Percentiles rank a stretch among this genome's conserved stretches.
phyloP scores from a whole-genome alignment of 1,140 invertebrate species.

The Drosophila eugracilis region DNA sequence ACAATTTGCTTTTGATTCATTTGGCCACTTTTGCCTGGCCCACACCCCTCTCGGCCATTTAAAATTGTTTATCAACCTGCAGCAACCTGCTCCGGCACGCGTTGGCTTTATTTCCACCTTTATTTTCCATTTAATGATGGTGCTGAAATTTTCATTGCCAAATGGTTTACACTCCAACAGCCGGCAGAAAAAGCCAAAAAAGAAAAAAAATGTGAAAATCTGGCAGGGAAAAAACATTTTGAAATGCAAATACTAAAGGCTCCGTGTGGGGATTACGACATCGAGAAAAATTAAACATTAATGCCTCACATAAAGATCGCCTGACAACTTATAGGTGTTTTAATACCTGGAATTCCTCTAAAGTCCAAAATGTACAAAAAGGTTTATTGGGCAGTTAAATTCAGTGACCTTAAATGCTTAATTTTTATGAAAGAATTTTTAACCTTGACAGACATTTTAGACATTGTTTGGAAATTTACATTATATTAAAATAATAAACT shows the following conservation, averaged over 20 bases:
- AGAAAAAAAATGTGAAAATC: slow-evolving; percentile 26
- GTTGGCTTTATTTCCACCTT: slow-evolving; percentile 24
- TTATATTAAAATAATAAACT: too few relatives aligned
- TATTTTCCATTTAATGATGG: slow-evolving; percentile 37
- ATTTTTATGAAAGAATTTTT: too few relatives aligned
- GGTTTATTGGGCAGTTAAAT: not conserved
- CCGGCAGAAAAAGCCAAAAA: not conserved
- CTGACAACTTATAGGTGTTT: slow-evolving; percentile 4
- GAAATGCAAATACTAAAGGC: slow-evolving; percentile 24
- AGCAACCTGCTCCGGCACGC: slow-evolving; percentile 16
- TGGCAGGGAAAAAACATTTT: slow-evolving; percentile 24
- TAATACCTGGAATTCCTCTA: slow-evolving; percentile 12
- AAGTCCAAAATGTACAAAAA: not conserved
- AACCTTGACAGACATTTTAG: too few relatives aligned
- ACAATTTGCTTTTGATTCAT: slow-evolving; percentile 17
- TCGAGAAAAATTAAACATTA: slow-evolving; percentile 29
- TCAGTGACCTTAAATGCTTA: not conserved
- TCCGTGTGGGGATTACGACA: slow-evolving; percentile 22
- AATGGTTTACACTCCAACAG: slow-evolving; percentile 35
- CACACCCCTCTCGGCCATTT: slow-evolving; percentile 26
- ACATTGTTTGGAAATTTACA: too few relatives aligned
- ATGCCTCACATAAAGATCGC: not conserved
- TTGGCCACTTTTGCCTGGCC: slow-evolving; percentile 18
- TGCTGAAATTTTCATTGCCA: slow-evolving; percentile 46
- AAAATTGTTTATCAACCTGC: slow-evolving; percentile 50